Evolutionary conservation across 1,140 invertebrate species (phyloP).

Genomic region (Hirudo medicinalis): DNA sequence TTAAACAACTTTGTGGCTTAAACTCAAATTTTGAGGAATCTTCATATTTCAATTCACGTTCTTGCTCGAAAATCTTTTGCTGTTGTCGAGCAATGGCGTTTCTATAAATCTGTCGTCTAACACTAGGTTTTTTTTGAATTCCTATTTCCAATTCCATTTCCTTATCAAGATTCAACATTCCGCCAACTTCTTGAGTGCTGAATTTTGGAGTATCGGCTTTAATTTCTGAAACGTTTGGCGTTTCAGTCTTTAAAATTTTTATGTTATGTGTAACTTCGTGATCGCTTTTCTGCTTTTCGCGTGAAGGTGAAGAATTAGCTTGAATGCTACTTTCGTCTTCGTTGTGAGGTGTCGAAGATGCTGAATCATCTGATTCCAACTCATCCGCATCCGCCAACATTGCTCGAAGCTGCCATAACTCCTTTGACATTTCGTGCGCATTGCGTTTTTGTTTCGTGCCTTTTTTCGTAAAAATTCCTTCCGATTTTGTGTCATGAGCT

Average conservation of each 20-base stretch:
- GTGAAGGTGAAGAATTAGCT: no score
- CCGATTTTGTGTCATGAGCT: neutral
- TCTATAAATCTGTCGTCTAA: constrained; percentile 13
- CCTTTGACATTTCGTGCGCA: neutral
- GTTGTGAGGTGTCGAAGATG: neutral
- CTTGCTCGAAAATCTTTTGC: neutral
- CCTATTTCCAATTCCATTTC: neutral
- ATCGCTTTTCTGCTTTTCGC: neutral
- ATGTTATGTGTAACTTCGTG: neutral
- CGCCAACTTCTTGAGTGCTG: neutral
- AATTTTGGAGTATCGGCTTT: neutral
- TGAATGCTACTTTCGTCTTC: neutral
- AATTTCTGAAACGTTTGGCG: neutral
- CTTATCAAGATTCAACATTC: neutral
- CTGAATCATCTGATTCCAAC: constrained; percentile 1
- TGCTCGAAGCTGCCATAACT: constrained; percentile 8
- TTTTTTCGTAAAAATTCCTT: neutral
- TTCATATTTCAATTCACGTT: neutral
- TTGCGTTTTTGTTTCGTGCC: neutral
- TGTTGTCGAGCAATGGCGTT: constrained; percentile 13
- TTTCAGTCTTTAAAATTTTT: neutral
- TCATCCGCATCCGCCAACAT: constrained; percentile 7
- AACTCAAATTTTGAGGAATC: no score
- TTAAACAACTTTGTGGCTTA: neutral
- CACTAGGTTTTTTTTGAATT: constrained; percentile 5